Conservation (phyloP, 2,797 vertebrate genomes). For the Epinephelus awoara region DNA sequence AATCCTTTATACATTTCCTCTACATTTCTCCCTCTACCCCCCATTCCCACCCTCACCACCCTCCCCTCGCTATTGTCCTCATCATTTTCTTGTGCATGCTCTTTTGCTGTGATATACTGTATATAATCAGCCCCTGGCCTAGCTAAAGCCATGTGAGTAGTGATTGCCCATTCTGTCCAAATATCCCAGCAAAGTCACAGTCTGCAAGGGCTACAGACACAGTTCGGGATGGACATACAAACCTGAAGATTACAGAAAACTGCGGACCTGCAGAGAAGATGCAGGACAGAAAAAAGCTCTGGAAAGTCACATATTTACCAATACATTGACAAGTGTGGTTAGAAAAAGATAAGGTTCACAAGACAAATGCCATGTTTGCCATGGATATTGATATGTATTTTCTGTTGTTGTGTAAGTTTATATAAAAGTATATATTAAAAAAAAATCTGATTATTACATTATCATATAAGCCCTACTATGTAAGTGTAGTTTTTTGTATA, state of each 20-base stretch:
- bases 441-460: no score
- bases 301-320: neutral
- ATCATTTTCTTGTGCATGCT: constrained; percentile 61
- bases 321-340: neutral
- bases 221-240: constrained; percentile 33
- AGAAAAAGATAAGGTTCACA: neutral
- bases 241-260: constrained; percentile 10
- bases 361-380: neutral
- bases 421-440: no score
- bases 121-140: constrained; percentile 62
- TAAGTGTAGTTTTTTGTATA: no score
- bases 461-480: no score
- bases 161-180: constrained; percentile 53
- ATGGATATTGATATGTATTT: neutral
- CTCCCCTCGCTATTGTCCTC: constrained; percentile 50
- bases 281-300: neutral
- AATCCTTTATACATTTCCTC: constrained; percentile 81
- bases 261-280: constrained; percentile 4
- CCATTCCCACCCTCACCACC: neutral
- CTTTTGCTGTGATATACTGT: constrained; percentile 65
- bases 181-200: constrained; percentile 43
- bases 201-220: constrained; percentile 18
- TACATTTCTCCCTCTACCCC: constrained; percentile 41
- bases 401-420: neutral
- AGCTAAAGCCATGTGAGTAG: constrained; percentile 38